Conservation (phyloP, 2,888 invertebrate species). For the Lochmaea capreae region DNA sequence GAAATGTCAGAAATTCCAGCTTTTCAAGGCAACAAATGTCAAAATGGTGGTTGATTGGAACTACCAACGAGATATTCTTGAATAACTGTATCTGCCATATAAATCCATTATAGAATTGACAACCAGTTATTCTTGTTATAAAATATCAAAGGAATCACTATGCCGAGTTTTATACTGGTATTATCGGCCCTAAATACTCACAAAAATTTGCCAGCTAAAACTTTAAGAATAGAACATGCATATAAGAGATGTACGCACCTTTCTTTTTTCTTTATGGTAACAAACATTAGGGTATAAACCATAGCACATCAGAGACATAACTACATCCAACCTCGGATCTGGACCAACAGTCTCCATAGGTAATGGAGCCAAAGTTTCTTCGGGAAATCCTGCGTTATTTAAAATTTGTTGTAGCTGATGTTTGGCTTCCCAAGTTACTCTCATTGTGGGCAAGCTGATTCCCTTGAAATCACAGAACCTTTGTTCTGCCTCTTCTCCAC, state of each 20-base stretch:
- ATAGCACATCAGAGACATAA: conserved; percentile 87
- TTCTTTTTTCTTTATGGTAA: conserved; percentile 93
- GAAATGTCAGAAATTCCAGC: too few species aligned
- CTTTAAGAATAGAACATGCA: too few species aligned
- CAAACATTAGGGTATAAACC: conserved; percentile 98
- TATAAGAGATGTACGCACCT: conserved; percentile 66
- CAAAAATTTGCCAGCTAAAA: too few species aligned
- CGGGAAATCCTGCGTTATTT: conserved; percentile 86
- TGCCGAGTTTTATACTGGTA: too few species aligned
- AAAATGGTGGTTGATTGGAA: too few species aligned
- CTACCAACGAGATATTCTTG: too few species aligned
- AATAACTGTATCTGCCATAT: too few species aligned
- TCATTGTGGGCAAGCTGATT: conserved; percentile 87
- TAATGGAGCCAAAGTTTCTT: conserved; percentile 82
- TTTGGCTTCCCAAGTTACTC: conserved; percentile 93
- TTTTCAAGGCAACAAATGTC: too few species aligned
- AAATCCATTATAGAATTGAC: too few species aligned
- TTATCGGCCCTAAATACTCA: too few species aligned
- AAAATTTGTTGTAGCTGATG: conserved; percentile 72
- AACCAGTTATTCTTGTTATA: too few species aligned
- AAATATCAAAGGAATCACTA: too few species aligned
- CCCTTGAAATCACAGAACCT: conserved; percentile 92
- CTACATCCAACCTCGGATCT: conserved; percentile 84
- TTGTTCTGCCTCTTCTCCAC: conserved; percentile 81
- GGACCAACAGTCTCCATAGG: conserved; percentile 81